Evolutionary conservation across 1,140 invertebrate genomes (phyloP).

Genomic region (Diprion similis): DNA sequence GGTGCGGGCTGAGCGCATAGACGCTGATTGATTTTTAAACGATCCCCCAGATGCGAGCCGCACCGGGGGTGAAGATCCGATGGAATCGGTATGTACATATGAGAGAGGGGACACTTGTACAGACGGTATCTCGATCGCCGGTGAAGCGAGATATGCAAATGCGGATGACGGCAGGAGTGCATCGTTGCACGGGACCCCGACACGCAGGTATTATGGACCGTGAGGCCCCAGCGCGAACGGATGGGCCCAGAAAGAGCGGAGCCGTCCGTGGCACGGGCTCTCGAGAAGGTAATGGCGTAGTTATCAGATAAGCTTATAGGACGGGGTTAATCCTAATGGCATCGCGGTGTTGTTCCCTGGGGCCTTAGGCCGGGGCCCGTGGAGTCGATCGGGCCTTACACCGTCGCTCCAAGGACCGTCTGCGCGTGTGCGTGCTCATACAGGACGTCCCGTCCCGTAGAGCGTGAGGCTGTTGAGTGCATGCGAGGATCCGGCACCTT

Average conservation of each 20-base stretch:
- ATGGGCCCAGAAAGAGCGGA: conserved; percentile 3
- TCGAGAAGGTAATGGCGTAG: conserved; percentile 50
- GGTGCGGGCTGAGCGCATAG: background rate
- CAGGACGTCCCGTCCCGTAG: no score
- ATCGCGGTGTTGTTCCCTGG: conserved; percentile 44
- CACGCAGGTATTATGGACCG: conserved; percentile 19
- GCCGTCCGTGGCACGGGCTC: conserved; percentile 27
- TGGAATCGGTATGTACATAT: conserved; percentile 14
- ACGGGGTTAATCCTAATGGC: conserved; percentile 59
- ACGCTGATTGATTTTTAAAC: conserved; percentile 33
- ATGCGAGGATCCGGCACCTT: no score
- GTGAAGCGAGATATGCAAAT: conserved; percentile 39
- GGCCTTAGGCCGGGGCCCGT: background rate
- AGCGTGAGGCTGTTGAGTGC: no score
- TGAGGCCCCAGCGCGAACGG: conserved; percentile 41
- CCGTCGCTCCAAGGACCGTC: no score
- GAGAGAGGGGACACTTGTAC: conserved; percentile 35
- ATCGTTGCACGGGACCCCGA: conserved; percentile 18
- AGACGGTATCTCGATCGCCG: conserved; percentile 28
- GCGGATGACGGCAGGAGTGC: background rate
- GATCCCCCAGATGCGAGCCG: conserved; percentile 29
- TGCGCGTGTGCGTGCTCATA: no score
- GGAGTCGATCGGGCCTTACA: no score
- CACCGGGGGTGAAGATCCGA: conserved; percentile 20
- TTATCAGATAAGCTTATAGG: conserved; percentile 60